phyloP scores from a whole-genome alignment of 2,888 invertebrate genomes.

The Plemyria rubiginata region DNA sequence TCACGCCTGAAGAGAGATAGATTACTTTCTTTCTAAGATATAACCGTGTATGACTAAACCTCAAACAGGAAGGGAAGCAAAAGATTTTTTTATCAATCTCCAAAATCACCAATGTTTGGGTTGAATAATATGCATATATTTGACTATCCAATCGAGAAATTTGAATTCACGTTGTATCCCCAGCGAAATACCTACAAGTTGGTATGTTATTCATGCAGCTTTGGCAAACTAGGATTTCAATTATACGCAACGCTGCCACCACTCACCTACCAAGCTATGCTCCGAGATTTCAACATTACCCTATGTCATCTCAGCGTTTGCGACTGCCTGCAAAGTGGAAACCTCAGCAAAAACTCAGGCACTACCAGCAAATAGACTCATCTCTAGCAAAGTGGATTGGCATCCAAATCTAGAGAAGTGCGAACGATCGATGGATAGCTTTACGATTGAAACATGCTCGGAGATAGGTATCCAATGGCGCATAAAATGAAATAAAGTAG shows the following conservation, averaged over 20 bases:
- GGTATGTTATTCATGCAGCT: conserved; percentile 32
- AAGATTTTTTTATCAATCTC: conserved; percentile 16
- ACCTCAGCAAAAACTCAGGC: conserved; percentile 35
- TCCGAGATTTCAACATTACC: conserved; percentile 36
- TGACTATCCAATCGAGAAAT: conserved; percentile 28
- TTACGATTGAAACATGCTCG: conserved; percentile 49
- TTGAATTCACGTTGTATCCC: conserved; percentile 29
- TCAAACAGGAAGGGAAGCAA: background rate
- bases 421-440: conserved; percentile 46
- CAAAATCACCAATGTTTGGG: conserved; percentile 6
- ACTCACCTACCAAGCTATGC: conserved; percentile 31
- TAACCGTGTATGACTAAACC: too few species aligned
- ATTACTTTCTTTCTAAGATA: too few species aligned
- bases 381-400: conserved; percentile 43
- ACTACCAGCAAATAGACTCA: conserved; percentile 40
- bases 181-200: conserved; percentile 16
- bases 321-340: conserved; percentile 22
- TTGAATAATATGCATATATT: conserved; percentile 3
- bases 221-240: conserved; percentile 37
- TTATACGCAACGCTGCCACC: conserved; percentile 36
- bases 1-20: too few species aligned
- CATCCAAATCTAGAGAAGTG: conserved; percentile 43
- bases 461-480: conserved; percentile 49
- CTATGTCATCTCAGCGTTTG: conserved; percentile 23
- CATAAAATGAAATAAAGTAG: conserved; percentile 49